Percentiles rank a stretch among this genome's conserved stretches.
Evolutionary conservation across 2,888 invertebrate species (phyloP).

Genomic region (Horisme vitalbata): DNA sequence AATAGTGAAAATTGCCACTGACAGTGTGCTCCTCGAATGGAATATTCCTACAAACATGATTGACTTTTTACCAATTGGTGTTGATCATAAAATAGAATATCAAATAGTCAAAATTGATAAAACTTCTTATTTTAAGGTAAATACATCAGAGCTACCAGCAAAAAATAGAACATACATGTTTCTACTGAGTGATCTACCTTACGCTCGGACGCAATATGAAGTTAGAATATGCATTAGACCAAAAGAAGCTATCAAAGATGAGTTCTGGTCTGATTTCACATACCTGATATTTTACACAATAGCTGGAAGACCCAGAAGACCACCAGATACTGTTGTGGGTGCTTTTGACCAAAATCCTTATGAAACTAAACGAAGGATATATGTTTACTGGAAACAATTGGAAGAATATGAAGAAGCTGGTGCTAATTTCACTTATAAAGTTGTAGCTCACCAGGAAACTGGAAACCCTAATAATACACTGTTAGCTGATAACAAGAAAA

Average conservation of each 20-base stretch:
- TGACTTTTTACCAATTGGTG: slow-evolving; percentile 57
- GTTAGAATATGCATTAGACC: slow-evolving; percentile 87
- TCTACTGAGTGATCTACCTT: slow-evolving; percentile 81
- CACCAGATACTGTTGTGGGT: slow-evolving; percentile 88
- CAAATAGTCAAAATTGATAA: slow-evolving; percentile 76
- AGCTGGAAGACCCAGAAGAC: slow-evolving; percentile 82
- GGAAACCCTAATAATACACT: slow-evolving; percentile 56
- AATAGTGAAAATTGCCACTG: slow-evolving; percentile 52
- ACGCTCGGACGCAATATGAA: slow-evolving; percentile 87
- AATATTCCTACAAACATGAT: slow-evolving; percentile 59
- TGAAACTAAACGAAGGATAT: slow-evolving; percentile 82
- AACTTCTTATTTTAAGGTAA: slow-evolving; percentile 64
- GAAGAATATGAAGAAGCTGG: slow-evolving; percentile 88
- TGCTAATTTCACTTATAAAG: slow-evolving; percentile 87
- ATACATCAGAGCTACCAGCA: slow-evolving; percentile 54
- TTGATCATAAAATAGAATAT: slow-evolving; percentile 72
- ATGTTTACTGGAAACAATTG: slow-evolving; percentile 91
- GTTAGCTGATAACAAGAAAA: slow-evolving; percentile 77
- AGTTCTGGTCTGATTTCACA: slow-evolving; percentile 88
- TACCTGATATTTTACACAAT: slow-evolving; percentile 84
- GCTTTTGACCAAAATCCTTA: slow-evolving; percentile 86
- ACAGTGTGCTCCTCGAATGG: slow-evolving; percentile 68
- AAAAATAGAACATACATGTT: slow-evolving; percentile 64
- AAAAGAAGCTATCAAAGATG: slow-evolving; percentile 72
- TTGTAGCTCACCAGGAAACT: slow-evolving; percentile 64